Evolutionary conservation across 2,113 vertebrate genomes (phyloP), one percentile per base, ranked within the genome.

Genomic region (Paedocypris sp.): DNA sequence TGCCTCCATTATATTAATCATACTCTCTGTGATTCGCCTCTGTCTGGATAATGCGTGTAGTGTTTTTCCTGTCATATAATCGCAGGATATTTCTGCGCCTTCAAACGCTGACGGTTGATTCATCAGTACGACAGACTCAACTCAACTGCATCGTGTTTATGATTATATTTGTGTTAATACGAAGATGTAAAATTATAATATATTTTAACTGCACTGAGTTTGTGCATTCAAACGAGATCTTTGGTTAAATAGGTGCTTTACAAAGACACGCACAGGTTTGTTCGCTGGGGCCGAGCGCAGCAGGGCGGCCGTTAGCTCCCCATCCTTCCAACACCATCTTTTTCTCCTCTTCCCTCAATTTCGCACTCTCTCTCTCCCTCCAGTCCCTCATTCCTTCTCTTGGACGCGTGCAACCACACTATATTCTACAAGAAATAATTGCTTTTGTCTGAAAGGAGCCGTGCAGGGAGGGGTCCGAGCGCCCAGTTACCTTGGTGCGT

Each of bases 391-490:
- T 49, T 47, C 64, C 49, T 64, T 69, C 64, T 64, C 62, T 82
- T 76, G 60, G 79, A 78, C 73, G 69, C 68, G 73, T 60, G 15
- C 53, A 66, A 35, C 68, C 72, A 77, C 84, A 87, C 83, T 80
- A 79, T 80, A 80, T 85, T 84, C 83, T 83, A 83, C 86, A 84
- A 84, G 83, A 85, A 85, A 86, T 84, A 87, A 86, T 86, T 87
- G 85, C 84, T 84, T 86, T 84, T 86, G 84, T 86, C 83, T 85
- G 83, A 82, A 82, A 82, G 78, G 79, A 84, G 79, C 77, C 39
- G 50, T 49, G 42, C 38, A 68, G 53, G 60, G 49, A 68, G 66
- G 59, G 82, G 79, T 77, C 75, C 74, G 77, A 78, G 80, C 70
- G 67, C 78, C 64, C 69, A 71, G 71, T 29, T 47, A 70, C 77